Evolutionary conservation across 2,888 invertebrate species (phyloP).

Genomic region (Tortrix viridana): DNA sequence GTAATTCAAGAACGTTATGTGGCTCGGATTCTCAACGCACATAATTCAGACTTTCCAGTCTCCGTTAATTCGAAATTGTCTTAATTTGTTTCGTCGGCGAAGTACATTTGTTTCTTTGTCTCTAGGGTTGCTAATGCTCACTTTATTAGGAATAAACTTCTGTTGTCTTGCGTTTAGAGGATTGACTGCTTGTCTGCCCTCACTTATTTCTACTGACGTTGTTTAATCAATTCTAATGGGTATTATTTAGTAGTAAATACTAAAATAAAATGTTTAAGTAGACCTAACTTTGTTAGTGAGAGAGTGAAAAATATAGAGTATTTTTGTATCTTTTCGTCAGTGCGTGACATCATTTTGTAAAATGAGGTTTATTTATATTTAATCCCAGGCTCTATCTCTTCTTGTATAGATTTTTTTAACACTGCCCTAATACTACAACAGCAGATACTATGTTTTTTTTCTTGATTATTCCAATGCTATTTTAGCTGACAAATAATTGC

Average conservation of each 20-base stretch:
- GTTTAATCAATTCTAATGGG: constrained; percentile 14
- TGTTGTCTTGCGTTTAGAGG: constrained; percentile 50
- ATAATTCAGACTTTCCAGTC: constrained; percentile 72
- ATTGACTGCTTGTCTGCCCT: constrained; percentile 18
- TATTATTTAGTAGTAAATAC: not conserved
- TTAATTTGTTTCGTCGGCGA: constrained; percentile 74
- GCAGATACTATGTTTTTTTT: no score
- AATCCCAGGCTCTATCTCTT: no score
- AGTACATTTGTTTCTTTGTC: constrained; percentile 64
- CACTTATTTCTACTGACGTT: constrained; percentile 28
- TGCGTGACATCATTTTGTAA: no score
- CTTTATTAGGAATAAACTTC: constrained; percentile 51
- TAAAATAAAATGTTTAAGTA: no score
- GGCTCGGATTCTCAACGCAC: constrained; percentile 56
- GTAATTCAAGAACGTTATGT: constrained; percentile 59
- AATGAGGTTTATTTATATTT: no score
- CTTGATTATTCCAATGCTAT: no score
- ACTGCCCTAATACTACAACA: no score
- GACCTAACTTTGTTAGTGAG: no score
- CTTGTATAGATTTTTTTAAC: no score
- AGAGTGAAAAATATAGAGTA: no score
- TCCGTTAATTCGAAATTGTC: constrained; percentile 78
- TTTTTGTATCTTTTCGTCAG: no score
- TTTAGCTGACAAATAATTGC: no score
- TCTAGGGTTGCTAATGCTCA: constrained; percentile 56